phyloP scores from a whole-genome alignment of 2,797 vertebrate genomes.

The Tragopan temminckii region DNA sequence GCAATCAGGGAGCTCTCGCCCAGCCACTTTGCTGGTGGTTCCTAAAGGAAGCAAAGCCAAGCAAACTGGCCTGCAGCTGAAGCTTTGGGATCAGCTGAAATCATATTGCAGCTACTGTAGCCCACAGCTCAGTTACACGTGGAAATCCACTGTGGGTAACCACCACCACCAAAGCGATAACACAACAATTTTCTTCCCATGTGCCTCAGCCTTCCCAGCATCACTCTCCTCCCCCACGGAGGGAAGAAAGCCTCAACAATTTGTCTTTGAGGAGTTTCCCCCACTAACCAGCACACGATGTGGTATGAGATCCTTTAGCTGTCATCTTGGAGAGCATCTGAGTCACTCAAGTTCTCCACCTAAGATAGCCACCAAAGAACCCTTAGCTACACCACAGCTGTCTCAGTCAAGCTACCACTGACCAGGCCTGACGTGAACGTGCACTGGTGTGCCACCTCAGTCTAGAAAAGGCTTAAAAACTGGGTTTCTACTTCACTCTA shows the following conservation, averaged over 20 bases:
- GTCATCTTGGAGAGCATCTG: not conserved
- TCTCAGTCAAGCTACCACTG: not conserved
- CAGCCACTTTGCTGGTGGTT: not conserved
- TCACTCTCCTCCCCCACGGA: not conserved
- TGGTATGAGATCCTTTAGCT: not conserved
- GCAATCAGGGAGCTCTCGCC: not conserved
- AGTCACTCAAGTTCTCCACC: not conserved
- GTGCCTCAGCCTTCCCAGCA: not conserved
- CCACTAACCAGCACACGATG: fast-evolving
- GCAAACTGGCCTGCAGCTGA: not conserved
- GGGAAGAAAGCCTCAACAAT: not conserved
- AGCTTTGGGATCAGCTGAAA: not conserved
- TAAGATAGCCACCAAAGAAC: not conserved
- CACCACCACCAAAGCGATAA: not conserved
- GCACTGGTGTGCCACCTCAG: not conserved
- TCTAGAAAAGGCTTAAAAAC: not conserved
- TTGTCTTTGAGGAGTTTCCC: not conserved
- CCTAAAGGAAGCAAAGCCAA: not conserved
- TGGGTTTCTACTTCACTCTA: not conserved
- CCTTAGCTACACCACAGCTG: not conserved
- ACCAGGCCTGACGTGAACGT: fast-evolving
- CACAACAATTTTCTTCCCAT: not conserved
- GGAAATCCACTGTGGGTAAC: not conserved
- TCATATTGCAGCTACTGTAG: not conserved
- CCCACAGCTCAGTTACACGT: fast-evolving